Conservation (phyloP, 1,140 invertebrate species). For the Cydia splendana region DNA sequence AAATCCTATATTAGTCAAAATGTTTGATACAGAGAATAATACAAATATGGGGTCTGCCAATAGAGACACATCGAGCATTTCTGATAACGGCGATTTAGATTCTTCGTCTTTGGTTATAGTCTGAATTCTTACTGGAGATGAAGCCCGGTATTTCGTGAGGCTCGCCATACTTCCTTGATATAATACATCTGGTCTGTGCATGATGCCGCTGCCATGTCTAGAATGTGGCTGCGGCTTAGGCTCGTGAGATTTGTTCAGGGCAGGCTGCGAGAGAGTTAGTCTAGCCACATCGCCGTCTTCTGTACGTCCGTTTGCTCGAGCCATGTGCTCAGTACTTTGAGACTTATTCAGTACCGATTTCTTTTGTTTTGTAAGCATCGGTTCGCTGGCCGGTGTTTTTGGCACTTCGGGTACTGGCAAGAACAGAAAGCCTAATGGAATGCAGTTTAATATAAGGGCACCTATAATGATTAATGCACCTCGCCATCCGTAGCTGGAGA, state of each 20-base stretch:
- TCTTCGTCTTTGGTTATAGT: constrained; percentile 57
- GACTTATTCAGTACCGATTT: constrained; percentile 76
- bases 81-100: constrained; percentile 84
- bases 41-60: constrained; percentile 93
- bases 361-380: constrained; percentile 64
- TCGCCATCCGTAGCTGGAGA: constrained; percentile 84
- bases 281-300: constrained; percentile 75
- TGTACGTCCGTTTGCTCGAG: constrained; percentile 65
- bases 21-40: constrained; percentile 95
- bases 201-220: constrained; percentile 84
- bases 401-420: constrained; percentile 80
- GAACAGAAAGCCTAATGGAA: constrained; percentile 92
- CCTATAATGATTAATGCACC: constrained; percentile 90
- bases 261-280: constrained; percentile 84
- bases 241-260: constrained; percentile 77
- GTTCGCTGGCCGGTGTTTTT: constrained; percentile 67
- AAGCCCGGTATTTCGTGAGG: constrained; percentile 64
- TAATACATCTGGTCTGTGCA: constrained; percentile 92
- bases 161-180: constrained; percentile 89
- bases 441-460: constrained; percentile 89
- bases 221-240: constrained; percentile 56
- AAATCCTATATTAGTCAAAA: constrained; percentile 97
- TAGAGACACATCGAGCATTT: constrained; percentile 93
- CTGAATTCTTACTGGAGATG: constrained; percentile 67
- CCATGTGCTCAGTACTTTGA: constrained; percentile 79